Evolutionary conservation across 2,113 vertebrate species (phyloP), one percentile per base, ranked within the genome.

Genomic region (Emydocephalus ijimae): DNA sequence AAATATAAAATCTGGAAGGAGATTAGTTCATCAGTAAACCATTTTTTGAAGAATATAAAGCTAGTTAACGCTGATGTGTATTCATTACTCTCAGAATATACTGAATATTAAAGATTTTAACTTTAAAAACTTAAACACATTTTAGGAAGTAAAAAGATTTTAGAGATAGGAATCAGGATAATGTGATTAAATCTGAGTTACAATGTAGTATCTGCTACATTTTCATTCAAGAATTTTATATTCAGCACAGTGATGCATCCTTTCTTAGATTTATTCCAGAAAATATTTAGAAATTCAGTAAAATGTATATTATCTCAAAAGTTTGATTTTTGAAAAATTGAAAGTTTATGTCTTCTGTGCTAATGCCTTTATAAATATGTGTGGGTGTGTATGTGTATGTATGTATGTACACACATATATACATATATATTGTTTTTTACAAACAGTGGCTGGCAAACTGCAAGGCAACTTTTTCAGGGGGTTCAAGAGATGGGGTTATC

Each of bases 401-500:
- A 39, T 81, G 69, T 81, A 81, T 81, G 15, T 39, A 81, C 7
- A 43, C 15, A 43, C 20, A 43, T 81, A 43, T 81, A 43, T 43
- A 43, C 20, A 81, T 81, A 43, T 81, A 10, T 81, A 81, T 81
- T 81, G 93, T 10, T 96, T 92, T 93, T n/a, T 91, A 94, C 18
- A 90, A 94, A 96, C 95, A 99, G 99, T 99, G 99, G 99, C 97
- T 99, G 95, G 98, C 98, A 95, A 99, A 99, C 95, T 99, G 99
- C 96, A 99, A 99, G 95, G 98, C 99, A 96, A 98, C 99, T 0
- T 99, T 99, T 98, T 98, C 98, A 94, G 99, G 98, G 69, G 98
- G 98, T 93, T 98, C 99, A 24, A 98, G 98, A 96, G 99, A 99
- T 90, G 98, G 98, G 34, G 99, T 99, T 45, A 98, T 98, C 92